Conservation (phyloP, 2,113 vertebrate genomes). For the Craseonycteris thonglongyai region DNA sequence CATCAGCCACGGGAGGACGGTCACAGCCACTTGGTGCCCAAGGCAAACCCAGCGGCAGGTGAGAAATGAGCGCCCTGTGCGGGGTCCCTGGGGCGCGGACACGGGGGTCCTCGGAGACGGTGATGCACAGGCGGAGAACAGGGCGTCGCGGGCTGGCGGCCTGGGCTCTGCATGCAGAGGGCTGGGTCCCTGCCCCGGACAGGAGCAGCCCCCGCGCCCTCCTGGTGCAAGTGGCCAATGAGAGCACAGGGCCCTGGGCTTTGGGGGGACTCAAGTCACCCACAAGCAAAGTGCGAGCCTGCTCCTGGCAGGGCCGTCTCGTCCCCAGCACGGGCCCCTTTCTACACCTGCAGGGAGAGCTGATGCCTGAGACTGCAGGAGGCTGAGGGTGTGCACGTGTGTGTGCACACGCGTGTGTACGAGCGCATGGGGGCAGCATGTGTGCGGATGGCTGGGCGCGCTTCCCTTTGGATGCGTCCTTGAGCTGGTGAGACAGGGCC, state of each 20-base stretch:
- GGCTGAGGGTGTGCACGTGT: too few species aligned
- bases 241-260: rapidly evolving
- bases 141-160: too few species aligned
- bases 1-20: rapidly evolving
- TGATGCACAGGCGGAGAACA: rapidly evolving
- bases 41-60: rapidly evolving
- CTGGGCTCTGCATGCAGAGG: too few species aligned
- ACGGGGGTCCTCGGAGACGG: too few species aligned
- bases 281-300: rapidly evolving
- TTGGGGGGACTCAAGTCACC: rapidly evolving
- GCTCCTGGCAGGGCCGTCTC: too few species aligned
- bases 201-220: rapidly evolving
- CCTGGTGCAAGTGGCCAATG: rapidly evolving
- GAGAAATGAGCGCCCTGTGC: neutral
- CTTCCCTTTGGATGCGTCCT: rapidly evolving
- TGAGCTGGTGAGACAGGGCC: rapidly evolving
- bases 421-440: rapidly evolving
- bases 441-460: neutral
- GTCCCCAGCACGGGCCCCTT: rapidly evolving
- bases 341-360: rapidly evolving
- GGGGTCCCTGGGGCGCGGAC: rapidly evolving
- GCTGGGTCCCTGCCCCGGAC: neutral
- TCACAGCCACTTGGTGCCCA: rapidly evolving
- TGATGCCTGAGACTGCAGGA: too few species aligned
- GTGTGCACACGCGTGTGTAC: rapidly evolving